Evolutionary conservation across 2,888 invertebrate species (phyloP).

Genomic region (Drosophila nr. medialis): DNA sequence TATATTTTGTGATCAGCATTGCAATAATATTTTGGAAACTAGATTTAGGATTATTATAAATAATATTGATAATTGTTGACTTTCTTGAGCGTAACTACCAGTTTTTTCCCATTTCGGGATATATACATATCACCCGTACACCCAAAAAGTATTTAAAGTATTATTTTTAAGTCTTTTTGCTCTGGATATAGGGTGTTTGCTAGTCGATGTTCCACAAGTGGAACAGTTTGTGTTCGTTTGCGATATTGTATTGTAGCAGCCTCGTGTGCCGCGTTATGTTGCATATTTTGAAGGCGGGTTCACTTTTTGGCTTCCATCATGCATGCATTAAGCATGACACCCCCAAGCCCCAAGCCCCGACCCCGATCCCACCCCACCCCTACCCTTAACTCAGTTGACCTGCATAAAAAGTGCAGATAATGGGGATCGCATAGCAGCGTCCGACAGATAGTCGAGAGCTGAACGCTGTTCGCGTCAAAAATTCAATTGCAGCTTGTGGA

Average conservation of each 20-base stretch:
- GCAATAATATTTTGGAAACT: neutral
- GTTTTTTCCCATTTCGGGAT: neutral
- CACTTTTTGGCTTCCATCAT: slow-evolving; percentile 64
- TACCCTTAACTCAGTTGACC: neutral
- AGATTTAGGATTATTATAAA: neutral
- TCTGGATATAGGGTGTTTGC: neutral
- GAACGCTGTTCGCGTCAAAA: slow-evolving; percentile 67
- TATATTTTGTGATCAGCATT: neutral
- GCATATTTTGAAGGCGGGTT: slow-evolving; percentile 32
- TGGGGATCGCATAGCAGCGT: slow-evolving; percentile 36
- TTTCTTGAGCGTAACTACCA: neutral
- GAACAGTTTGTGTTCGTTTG: neutral
- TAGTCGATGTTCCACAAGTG: neutral
- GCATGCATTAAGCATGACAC: slow-evolving; percentile 74
- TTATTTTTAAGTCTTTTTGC: neutral
- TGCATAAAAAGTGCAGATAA: slow-evolving; percentile 69
- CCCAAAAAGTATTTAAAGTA: neutral
- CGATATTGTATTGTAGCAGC: slow-evolving; percentile 8
- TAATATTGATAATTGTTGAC: neutral
- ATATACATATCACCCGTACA: neutral
- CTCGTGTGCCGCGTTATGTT: slow-evolving; percentile 39
- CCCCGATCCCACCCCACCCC: neutral
- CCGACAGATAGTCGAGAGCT: slow-evolving; percentile 28
- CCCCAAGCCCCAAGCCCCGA: slow-evolving; percentile 6
- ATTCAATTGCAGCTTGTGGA: slow-evolving; percentile 69